Conservation (phyloP, 2,113 vertebrate species). For the Hyperopisus bebe region DNA sequence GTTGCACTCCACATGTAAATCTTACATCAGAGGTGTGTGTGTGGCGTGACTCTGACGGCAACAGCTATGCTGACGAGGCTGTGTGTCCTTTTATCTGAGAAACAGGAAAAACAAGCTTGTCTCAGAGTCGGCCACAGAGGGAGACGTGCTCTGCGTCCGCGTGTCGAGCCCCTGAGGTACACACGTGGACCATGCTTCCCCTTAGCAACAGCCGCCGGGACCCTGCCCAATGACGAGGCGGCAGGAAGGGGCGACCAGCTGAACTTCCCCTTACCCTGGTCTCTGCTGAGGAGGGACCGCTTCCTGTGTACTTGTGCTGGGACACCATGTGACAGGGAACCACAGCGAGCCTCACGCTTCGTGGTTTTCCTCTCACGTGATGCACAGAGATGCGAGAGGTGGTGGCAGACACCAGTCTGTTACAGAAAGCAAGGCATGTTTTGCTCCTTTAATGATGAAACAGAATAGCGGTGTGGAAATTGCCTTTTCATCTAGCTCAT, state of each 20-base stretch:
- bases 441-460: neutral
- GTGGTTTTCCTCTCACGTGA: neutral
- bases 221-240: neutral
- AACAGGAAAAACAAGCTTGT: neutral
- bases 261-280: neutral
- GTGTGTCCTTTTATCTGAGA: neutral
- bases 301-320: conserved; percentile 16
- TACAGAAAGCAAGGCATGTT: neutral
- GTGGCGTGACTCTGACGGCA: neutral
- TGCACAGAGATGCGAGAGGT: neutral
- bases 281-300: neutral
- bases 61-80: neutral
- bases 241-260: conserved; percentile 11
- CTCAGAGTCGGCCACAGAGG: neutral
- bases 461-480: neutral
- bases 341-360: neutral
- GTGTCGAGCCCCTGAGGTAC: neutral
- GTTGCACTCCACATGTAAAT: neutral
- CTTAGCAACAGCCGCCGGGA: conserved; percentile 10
- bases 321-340: conserved; percentile 6
- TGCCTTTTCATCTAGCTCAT: neutral
- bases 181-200: neutral
- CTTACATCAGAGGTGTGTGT: neutral
- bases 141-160: neutral
- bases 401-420: neutral